Conservation (phyloP, 30 jellyfish, hydroid and myxozoan genomes). For the Aurelia sp. region DNA sequence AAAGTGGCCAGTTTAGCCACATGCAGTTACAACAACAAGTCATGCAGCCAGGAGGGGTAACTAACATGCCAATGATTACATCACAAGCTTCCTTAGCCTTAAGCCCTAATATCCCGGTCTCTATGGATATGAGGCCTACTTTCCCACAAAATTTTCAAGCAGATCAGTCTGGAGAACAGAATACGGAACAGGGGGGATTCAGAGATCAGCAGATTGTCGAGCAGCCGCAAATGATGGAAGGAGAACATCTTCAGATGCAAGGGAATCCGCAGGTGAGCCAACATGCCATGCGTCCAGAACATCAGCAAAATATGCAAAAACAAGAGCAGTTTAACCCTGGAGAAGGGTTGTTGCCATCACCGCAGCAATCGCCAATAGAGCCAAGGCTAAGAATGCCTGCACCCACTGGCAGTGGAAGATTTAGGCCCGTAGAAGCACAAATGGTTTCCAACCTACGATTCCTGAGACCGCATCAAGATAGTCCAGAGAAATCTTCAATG, state of each 20-base stretch:
- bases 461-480: constrained; percentile 1
- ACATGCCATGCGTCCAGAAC: constrained; percentile 22
- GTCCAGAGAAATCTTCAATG: constrained; percentile 10
- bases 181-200: constrained; percentile 29
- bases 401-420: constrained; percentile 8
- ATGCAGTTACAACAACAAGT: too few species aligned
- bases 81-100: neutral
- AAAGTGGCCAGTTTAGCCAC: constrained; percentile 11
- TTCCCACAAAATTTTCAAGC: constrained; percentile 8
- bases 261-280: neutral
- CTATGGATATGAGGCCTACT: constrained; percentile 9
- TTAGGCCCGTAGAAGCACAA: constrained; percentile 29
- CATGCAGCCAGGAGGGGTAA: constrained; percentile 1
- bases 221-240: constrained; percentile 8
- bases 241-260: constrained; percentile 14
- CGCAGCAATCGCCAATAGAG: constrained; percentile 4
- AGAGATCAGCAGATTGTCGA: constrained; percentile 6
- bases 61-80: neutral
- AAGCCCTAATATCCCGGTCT: constrained; percentile 20
- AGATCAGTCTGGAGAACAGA: neutral
- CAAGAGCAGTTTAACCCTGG: neutral
- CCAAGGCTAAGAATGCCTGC: neutral
- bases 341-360: neutral
- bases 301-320: neutral
- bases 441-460: constrained; percentile 14